These are phyloP conservation scores for Orchesella cincta DNA, from an alignment of 1,140 invertebrate species.

Conservation along the genomic window DNA sequence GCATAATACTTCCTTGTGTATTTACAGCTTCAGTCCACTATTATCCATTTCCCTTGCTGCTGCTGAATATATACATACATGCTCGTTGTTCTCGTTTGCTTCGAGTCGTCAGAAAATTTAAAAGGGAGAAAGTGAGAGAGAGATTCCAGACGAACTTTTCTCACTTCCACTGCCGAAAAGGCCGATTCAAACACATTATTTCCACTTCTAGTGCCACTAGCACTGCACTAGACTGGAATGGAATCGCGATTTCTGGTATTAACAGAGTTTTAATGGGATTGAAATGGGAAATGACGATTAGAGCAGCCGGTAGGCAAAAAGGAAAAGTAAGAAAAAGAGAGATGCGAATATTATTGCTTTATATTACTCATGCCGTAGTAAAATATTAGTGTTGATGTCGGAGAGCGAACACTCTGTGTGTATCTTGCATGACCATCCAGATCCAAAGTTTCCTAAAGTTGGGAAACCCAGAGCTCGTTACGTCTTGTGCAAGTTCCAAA, in stretches of 20 bases:
- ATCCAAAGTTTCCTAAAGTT: too few species aligned
- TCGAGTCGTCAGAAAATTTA: not conserved
- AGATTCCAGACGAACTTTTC: conserved; percentile 18
- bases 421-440: too few species aligned
- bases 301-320: not conserved
- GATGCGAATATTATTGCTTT: not conserved
- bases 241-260: conserved; percentile 25
- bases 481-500: too few species aligned
- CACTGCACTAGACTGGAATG: conserved; percentile 1
- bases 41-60: not conserved
- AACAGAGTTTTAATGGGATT: conserved; percentile 29
- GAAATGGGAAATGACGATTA: conserved; percentile 27
- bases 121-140: not conserved
- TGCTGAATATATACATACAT: not conserved
- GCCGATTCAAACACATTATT: conserved; percentile 2
- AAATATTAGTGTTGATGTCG: too few species aligned
- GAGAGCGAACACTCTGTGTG: too few species aligned
- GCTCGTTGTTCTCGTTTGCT: too few species aligned
- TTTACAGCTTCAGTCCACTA: not conserved
- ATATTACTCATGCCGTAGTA: too few species aligned
- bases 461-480: too few species aligned
- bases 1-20: not conserved
- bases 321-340: not conserved
- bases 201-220: not conserved
- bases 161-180: conserved; percentile 12